These are phyloP conservation scores for Dreissena rostriformis DNA, from an alignment of 1,140 invertebrate species.

Conservation along the genomic window DNA sequence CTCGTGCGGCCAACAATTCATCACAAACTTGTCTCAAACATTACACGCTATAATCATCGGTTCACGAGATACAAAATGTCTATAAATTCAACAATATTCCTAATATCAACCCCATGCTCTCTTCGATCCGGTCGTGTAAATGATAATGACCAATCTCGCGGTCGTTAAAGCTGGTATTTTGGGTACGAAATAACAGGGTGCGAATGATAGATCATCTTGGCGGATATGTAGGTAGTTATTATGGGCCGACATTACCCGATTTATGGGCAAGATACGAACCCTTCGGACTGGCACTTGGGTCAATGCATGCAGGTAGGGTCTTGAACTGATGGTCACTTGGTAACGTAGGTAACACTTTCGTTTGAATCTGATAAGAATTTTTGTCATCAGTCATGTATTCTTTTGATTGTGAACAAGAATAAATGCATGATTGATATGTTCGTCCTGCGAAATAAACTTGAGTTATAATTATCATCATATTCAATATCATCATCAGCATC, in stretches of 20 bases:
- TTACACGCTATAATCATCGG: conserved; percentile 5
- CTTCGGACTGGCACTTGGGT: conserved; percentile 11
- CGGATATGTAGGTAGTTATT: conserved; percentile 37
- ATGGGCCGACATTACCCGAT: conserved; percentile 16
- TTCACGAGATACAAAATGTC: not conserved
- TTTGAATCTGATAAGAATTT: no score
- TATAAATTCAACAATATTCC: conserved; percentile 34
- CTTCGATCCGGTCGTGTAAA: conserved; percentile 26
- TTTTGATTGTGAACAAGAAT: no score
- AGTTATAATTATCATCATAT: no score
- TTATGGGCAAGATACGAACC: conserved; percentile 39
- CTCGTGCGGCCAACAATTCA: no score
- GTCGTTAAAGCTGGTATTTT: conserved; percentile 32
- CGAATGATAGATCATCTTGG: conserved; percentile 51
- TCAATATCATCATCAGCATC: no score
- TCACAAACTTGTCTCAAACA: not conserved
- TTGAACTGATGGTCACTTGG: not conserved
- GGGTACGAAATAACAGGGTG: conserved; percentile 51
- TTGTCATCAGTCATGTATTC: no score
- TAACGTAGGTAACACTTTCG: not conserved
- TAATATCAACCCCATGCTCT: conserved; percentile 17
- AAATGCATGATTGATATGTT: no score
- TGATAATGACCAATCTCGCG: conserved; percentile 30
- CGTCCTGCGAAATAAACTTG: no score
- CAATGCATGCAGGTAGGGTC: not conserved